Base-by-base conservation (phyloP, 2,888 invertebrate genomes). In the Hyposoter didymator region DNA sequence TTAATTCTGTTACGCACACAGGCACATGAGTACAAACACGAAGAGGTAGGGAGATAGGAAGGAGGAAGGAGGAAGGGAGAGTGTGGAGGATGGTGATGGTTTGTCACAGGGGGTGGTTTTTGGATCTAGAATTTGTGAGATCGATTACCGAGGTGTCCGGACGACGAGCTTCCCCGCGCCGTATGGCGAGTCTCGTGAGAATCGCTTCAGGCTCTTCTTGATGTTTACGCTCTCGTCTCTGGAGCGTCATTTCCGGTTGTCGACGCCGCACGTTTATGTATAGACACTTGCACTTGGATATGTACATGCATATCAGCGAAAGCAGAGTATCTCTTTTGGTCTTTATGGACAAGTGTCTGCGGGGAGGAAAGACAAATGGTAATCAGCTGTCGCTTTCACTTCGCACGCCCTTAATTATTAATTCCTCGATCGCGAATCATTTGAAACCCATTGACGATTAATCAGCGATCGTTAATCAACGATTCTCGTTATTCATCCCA, bases 201-300 rank as follows among this genome's bases (percentile, higher is more conserved):
- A 47, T 17, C 72, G 39, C 39, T 78, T 62, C 17, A 17, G 45
- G 47, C 49, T 67, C 67, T 66, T 73, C 62, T 64, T 73, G 66
- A 8, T 78, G 74, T 78, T 78, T 82, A 74, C 82, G 59, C 64
- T 85, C 74, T 75, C 45, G 75, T 72, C 78, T 70, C 74, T 47
- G 66, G 73, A 75, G 70, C 75, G 75, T 82, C 82, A 82, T 85
- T 79, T 85, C 79, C 82, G 74, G 78, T 78, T 70, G 73, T 59
- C 81, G 45, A 17, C 49, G 62, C 32, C 62, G n/a, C n/a, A 32
- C 69, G 32, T 70, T 47, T 4, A 59, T 43, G 32, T 78, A 35
- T 32, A 70, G 28, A 70, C 32, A 45, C 14, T 19, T 39, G 19
- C 22, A 75, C 62, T 28, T 47, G 7, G 19, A 76, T 45, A 62